Evolutionary conservation across 2,797 vertebrate genomes (phyloP), one percentile per base, ranked within the genome.

Genomic region (Capromys pilorides): DNA sequence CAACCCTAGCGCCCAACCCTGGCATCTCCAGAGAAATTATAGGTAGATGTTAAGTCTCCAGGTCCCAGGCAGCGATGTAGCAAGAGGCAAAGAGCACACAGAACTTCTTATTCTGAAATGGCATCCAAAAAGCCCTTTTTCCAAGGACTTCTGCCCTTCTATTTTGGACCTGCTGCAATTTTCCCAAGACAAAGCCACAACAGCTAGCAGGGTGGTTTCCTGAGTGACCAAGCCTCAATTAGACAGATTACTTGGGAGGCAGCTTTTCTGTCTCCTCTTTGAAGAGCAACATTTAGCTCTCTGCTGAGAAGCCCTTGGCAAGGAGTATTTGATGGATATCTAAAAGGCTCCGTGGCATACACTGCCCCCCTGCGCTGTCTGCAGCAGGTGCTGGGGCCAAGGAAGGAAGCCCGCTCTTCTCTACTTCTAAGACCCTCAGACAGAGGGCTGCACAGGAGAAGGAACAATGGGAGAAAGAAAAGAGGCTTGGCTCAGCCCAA

Each of bases 251-350:
- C 57, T 88, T 14, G 13, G 64, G 85, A 86, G 67, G 22, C 73
- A 82, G 78, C 7, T 75, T 85, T 88, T 18, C 6, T 19, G 49
- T 24, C 2, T 13, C 31, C 9, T 91, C 75, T 69, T 93, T 94
- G 61, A 85, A 93, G 57, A 88, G 39, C 87, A 54, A 71, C 51
- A 94, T 78, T 88, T n/a, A 26, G 49, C 61, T 59, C 62, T 51
- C 57, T 86, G 87, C 69, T 82, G 67, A 90, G 92, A 92, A 84
- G n/a, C 19, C 10, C 92, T 86, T 86, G 83, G 66, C 67, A 83
- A 78, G 87, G 83, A 82, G 75, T 64, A 88, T 87, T 77, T 83
- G 16, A 62, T 87, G 91, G 88, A 66, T 62, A 83, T 69, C 94
- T 91, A 57, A 90, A 96, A 92, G 73, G 39, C 33, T 77, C 1